Evolutionary conservation across 53 echinoderm and acorn worm species (phyloP).

Genomic region (Zoroaster sp.): DNA sequence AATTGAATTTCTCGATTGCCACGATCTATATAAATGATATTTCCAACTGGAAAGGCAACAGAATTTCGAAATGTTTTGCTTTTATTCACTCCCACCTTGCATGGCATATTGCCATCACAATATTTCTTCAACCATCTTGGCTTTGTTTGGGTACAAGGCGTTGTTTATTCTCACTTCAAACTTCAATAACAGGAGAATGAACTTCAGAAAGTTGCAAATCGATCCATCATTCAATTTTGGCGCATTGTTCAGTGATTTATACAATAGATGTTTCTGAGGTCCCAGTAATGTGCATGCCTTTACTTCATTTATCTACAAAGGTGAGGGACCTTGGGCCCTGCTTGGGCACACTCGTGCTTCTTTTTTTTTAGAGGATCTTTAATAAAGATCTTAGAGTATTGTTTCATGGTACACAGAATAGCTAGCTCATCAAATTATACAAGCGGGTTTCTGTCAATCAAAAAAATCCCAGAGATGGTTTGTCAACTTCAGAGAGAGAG

Average conservation of each 20-base stretch:
- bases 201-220: not conserved
- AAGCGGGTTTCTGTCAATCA: not conserved
- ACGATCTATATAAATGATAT: not conserved
- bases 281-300: not conserved
- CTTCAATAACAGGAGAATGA: not conserved
- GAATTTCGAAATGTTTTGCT: constrained; percentile 14
- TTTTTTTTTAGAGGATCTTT: not conserved
- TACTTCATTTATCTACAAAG: not conserved
- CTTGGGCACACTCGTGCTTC: not conserved
- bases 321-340: not conserved
- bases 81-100: too few species aligned
- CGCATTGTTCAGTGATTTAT: not conserved
- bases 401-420: not conserved
- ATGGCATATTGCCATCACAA: not conserved
- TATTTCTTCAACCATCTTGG: not conserved
- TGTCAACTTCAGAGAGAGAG: not conserved
- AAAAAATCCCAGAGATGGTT: not conserved
- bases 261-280: not conserved
- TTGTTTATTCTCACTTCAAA: not conserved
- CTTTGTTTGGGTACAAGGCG: not conserved
- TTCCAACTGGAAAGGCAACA: constrained; percentile 17
- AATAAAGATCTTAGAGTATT: not conserved
- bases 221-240: not conserved
- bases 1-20: constrained; percentile 6
- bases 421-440: not conserved